Evolutionary conservation across 1,140 invertebrate genomes (phyloP).

Genomic region (Schlechtendalia chinensis): DNA sequence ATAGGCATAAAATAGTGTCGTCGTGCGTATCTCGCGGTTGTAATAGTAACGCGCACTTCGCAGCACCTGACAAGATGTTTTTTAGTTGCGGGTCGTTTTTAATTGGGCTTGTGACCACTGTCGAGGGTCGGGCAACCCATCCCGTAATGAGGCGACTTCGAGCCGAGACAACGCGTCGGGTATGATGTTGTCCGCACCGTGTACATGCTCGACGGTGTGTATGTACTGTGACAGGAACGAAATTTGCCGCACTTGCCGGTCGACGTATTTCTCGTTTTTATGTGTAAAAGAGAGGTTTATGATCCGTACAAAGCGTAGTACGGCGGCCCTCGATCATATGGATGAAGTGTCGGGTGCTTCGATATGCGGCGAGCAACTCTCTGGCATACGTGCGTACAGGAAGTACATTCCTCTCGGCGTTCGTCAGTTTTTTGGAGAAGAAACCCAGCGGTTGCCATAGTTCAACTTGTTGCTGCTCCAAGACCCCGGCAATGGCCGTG

Average conservation of each 20-base stretch:
- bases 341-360: constrained; percentile 51
- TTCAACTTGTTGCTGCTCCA: constrained; percentile 51
- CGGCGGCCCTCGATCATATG: not conserved
- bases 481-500: constrained; percentile 53
- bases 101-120: too few species aligned
- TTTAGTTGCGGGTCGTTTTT: too few species aligned
- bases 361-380: constrained; percentile 56
- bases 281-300: constrained; percentile 51
- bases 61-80: too few species aligned
- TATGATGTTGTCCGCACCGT: constrained; percentile 54
- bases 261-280: constrained; percentile 53
- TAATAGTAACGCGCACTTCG: too few species aligned
- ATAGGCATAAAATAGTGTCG: too few species aligned
- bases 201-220: not conserved
- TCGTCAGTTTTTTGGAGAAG: constrained; percentile 47
- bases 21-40: too few species aligned
- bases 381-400: constrained; percentile 55
- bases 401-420: not conserved
- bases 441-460: constrained; percentile 47
- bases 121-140: too few species aligned
- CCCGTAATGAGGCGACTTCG: not conserved
- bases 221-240: not conserved
- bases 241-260: not conserved
- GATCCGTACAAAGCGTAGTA: not conserved
- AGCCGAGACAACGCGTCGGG: constrained; percentile 55